A percentile compares a stretch with the other conserved stretches of the same genome.
Conservation (phyloP, 2,797 vertebrate genomes). For the Odontamblyopus rebecca region DNA sequence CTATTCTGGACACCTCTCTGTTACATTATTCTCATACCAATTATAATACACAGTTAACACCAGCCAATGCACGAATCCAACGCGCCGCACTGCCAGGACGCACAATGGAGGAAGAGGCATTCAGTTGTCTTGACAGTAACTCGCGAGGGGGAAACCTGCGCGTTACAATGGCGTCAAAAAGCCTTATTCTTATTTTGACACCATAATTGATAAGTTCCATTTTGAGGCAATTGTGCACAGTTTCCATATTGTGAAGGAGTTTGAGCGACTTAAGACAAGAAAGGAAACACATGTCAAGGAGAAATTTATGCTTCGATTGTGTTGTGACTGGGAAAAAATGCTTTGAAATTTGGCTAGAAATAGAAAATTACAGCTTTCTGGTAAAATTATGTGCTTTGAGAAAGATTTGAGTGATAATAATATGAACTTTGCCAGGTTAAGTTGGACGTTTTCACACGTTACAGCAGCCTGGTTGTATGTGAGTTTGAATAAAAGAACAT, state of each 20-base stretch:
- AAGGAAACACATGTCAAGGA: conserved; percentile 51
- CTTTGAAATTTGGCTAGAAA: conserved; percentile 28
- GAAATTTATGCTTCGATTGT: conserved; percentile 50
- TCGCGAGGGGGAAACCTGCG: conserved; percentile 54
- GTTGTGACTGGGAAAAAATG: conserved; percentile 33
- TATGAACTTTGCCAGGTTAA: neutral
- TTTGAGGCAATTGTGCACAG: conserved; percentile 54
- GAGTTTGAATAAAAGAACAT: conserved; percentile 44
- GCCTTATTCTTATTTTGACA: conserved; percentile 57
- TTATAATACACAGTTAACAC: conserved; percentile 37
- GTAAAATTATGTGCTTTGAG: conserved; percentile 28
- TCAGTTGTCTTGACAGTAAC: conserved; percentile 66
- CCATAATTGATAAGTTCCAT: conserved; percentile 49
- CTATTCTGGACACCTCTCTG: conserved; percentile 53
- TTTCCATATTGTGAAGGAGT: conserved; percentile 42
- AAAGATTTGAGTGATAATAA: conserved; percentile 9
- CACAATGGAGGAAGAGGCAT: conserved; percentile 61
- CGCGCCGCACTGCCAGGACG: conserved; percentile 57
- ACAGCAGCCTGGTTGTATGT: neutral
- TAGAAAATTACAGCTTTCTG: conserved; percentile 31
- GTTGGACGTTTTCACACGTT: neutral
- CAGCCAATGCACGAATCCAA: conserved; percentile 1
- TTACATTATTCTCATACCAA: conserved; percentile 64
- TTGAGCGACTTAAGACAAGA: conserved; percentile 32
- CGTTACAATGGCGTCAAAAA: conserved; percentile 46